Evolutionary conservation across 2,797 vertebrate genomes (phyloP), one percentile per base, ranked within the genome.

Genomic region (Channallabes apus): DNA sequence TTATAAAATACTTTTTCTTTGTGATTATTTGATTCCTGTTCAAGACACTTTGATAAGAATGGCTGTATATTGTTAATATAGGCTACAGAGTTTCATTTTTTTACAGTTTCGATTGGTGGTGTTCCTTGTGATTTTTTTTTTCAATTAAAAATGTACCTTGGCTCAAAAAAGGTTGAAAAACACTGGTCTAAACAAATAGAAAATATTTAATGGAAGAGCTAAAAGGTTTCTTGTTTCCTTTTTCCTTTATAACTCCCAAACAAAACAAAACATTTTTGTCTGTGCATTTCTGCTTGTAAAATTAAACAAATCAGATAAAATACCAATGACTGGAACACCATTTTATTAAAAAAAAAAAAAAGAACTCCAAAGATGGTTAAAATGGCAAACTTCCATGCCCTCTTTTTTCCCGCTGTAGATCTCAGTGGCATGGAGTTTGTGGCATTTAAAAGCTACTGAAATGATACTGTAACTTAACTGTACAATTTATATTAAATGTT

Each of bases 311-410:
- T 51, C 18, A 41, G 12, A 29, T 0, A 32, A 67, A 72, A 72
- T 72, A 11, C 22, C 22, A n/a, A n/a, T 24, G 41, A 7, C 35
- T 22, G 32, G 35, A 35, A 67, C 14, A 17, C 6, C 14, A 32
- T 67, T 32, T 68, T 35, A 68, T 17, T n/a, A n/a, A n/a, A n/a
- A n/a, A n/a, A n/a, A n/a, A n/a, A n/a, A 32, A 69, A 72, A 56
- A 75, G 73, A 59, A 29, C 75, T 77, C 75, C 22, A 62, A 77
- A 79, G 35, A 22, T 1, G 35, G 32, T 41, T 79, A 41, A 79
- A 79, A n/a, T n/a, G 58, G 9, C 77, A 4, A 32, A 41, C 3
- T 62, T 41, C 32, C 77, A 41, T 3, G 0, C 17, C 22, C 14
- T n/a, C 35, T 29, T 76, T 58, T 54, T 35, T 1, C 17, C 17